phyloP scores from a whole-genome alignment of 2,888 invertebrate species.

The Agrochola litura region DNA sequence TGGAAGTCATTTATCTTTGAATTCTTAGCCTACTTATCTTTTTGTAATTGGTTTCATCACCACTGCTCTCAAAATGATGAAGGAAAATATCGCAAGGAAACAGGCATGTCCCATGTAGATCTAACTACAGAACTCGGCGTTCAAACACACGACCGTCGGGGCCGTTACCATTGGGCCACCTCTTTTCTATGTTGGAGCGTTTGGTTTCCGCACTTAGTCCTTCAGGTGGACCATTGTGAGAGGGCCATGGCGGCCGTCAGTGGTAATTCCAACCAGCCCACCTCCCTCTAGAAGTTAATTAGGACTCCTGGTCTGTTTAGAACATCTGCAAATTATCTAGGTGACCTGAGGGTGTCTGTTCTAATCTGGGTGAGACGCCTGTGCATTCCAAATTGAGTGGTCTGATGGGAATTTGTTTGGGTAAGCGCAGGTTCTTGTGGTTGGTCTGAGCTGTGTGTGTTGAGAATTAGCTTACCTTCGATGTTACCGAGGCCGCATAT shows the following conservation, averaged over 20 bases:
- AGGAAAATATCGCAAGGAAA: neutral
- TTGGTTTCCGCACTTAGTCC: neutral
- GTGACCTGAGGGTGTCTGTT: neutral
- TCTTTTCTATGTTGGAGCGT: neutral
- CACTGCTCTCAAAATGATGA: neutral
- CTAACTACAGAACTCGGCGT: neutral
- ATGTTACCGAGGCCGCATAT: neutral
- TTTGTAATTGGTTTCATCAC: neutral
- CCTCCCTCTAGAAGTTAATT: neutral
- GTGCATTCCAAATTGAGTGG: neutral
- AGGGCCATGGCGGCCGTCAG: neutral
- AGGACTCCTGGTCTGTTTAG: neutral
- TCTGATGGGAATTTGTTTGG: neutral
- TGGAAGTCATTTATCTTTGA: neutral
- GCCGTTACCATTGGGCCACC: too few species aligned
- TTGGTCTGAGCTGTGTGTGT: neutral
- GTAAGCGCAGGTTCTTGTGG: neutral
- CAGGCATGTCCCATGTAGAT: neutral
- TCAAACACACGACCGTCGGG: fast-evolving
- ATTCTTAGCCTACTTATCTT: neutral
- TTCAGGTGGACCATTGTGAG: neutral
- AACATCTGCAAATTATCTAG: neutral
- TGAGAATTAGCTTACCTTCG: neutral
- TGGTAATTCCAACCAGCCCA: neutral
- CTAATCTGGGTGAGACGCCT: neutral